A percentile compares a stretch with the other conserved stretches of the same genome.
These are phyloP conservation scores for Choreutis nemorana DNA, from an alignment of 2,888 invertebrate genomes.

Conservation along the genomic window DNA sequence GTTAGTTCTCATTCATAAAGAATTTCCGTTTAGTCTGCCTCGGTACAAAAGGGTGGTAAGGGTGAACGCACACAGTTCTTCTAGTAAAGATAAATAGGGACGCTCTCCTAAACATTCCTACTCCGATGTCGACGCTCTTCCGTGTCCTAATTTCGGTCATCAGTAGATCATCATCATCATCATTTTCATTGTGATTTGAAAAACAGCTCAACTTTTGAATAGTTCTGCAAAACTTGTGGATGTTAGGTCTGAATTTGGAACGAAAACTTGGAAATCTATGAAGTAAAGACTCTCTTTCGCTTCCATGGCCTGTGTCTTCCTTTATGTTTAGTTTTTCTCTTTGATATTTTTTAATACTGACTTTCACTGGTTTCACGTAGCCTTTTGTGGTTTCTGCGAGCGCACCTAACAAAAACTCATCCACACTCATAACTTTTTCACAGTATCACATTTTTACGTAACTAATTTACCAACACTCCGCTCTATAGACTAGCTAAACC, in stretches of 20 bases:
- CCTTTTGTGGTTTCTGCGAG: conserved; percentile 24
- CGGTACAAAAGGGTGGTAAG: conserved; percentile 54
- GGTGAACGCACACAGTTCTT: conserved; percentile 45
- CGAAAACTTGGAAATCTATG: conserved; percentile 27
- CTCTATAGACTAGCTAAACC: too few relatives aligned
- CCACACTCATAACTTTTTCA: conserved; percentile 37
- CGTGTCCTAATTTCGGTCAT: conserved; percentile 35
- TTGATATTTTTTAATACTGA: conserved; percentile 9
- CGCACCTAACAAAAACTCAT: conserved; percentile 27
- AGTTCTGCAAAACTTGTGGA: conserved; percentile 27
- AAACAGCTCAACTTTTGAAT: conserved; percentile 41
- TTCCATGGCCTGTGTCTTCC: conserved; percentile 14
- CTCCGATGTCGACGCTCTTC: conserved; percentile 49
- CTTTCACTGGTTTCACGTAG: conserved; percentile 21
- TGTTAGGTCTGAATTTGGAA: conserved; percentile 20
- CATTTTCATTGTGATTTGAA: conserved; percentile 26
- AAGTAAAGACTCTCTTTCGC: conserved; percentile 18
- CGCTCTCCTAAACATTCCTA: conserved; percentile 43
- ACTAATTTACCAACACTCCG: neutral
- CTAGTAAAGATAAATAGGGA: conserved; percentile 51
- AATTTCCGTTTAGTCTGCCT: conserved; percentile 49
- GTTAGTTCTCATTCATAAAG: too few relatives aligned
- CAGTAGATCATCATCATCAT: conserved; percentile 22
- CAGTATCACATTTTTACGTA: conserved; percentile 26
- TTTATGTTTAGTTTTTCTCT: conserved; percentile 13